These are phyloP conservation scores for Scelioninae gen. 1 DNA, from an alignment of 2,888 invertebrate species.

Conservation along the genomic window DNA sequence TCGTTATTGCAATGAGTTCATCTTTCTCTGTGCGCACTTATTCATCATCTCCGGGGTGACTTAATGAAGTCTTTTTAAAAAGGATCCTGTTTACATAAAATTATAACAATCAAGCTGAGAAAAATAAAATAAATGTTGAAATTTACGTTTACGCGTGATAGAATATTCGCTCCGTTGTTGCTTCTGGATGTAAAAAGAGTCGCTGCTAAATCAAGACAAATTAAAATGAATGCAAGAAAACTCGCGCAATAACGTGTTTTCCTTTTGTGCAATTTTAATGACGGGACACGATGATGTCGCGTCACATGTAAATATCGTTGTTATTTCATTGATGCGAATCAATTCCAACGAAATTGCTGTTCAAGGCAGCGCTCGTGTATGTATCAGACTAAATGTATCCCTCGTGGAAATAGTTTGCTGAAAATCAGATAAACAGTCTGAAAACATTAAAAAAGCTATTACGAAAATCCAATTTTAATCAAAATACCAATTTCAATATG, in stretches of 20 bases:
- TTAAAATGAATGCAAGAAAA: constrained; percentile 32
- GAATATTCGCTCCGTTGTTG: constrained; percentile 7
- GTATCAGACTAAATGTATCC: no score
- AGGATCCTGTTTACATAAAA: constrained; percentile 55
- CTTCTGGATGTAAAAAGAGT: constrained; percentile 26
- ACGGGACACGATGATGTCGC: constrained; percentile 24
- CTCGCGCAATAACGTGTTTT: neutral
- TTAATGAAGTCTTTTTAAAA: constrained; percentile 63
- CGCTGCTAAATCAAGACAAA: constrained; percentile 44
- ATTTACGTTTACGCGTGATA: constrained; percentile 14
- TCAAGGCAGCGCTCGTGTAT: no score
- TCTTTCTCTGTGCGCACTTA: constrained; percentile 32
- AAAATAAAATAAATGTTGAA: constrained; percentile 56
- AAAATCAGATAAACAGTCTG: no score
- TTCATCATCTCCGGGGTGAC: constrained; percentile 38
- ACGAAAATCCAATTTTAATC: no score
- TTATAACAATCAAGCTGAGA: constrained; percentile 44
- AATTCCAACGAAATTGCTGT: no score
- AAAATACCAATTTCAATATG: no score
- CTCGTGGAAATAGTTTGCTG: no score
- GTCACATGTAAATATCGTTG: constrained; percentile 9
- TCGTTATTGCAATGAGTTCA: constrained; percentile 58
- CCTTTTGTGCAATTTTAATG: constrained; percentile 40
- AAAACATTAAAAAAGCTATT: no score
- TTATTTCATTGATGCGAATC: constrained; percentile 18